Base-by-base conservation (phyloP, 2,888 invertebrate species). In the Himalopsyche japonica region DNA sequence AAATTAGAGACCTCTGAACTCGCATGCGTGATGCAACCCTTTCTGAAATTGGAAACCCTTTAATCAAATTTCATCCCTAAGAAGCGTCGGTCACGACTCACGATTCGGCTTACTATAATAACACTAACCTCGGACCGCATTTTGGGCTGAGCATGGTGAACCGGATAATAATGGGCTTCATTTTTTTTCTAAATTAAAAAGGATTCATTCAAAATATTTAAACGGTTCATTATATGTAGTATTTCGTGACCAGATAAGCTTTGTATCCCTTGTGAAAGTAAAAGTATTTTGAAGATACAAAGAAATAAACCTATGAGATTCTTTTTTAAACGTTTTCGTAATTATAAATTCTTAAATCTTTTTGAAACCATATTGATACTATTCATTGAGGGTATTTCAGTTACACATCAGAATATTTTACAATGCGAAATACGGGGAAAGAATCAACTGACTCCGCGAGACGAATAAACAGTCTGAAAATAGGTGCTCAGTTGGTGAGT, bases 61-160 rank as follows among this genome's bases (percentile, higher is more conserved):
- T 84, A 84, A 84, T 84, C 84, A 57, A 78, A 77, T 84, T 84
- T 84, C 84, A 84, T 82, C 84, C 84, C 84, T 82, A 84, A 79
- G 84, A 79, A 84, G 84, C 82, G 57, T 64, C 30, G 78, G 84
- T 84, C 84, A 84, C 84, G 84, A 84, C 70, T 70, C 70, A 30
- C 70, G 70, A 70, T 10, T 70, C 27, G 43, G 57, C 57, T 57
- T 57, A 57, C 57, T 24, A 70, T 70, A 70, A 70, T 43, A 43
- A 70, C 12, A 30, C 70, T 30, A 70, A 70, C 27, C 27, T 12
- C 20, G 24, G 12, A 27, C 43, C 81, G 81, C 81, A 81, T 76
- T 83, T 83, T 81, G 77, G 78, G 76, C 70, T 84, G 78, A 84
- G 57, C 81, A 57, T 83, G 30, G 76, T 79, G 32, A 83, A 83